phyloP scores from a whole-genome alignment of 2,888 invertebrate genomes.

The Carpatolechia fugitivella region DNA sequence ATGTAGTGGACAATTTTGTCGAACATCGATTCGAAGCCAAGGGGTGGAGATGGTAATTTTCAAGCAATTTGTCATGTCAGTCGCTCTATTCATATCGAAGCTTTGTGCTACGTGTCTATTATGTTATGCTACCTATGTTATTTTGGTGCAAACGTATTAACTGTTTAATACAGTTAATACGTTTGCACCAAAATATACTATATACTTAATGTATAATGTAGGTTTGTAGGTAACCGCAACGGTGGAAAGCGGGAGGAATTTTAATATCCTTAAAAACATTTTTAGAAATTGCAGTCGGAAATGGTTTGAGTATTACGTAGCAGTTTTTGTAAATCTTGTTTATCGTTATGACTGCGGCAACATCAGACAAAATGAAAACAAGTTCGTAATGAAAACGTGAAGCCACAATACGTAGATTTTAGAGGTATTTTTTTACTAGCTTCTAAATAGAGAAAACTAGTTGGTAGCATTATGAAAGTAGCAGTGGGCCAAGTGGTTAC shows the following conservation, averaged over 20 bases:
- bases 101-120: conserved; percentile 1
- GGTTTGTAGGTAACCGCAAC: not conserved
- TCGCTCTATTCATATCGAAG: not conserved
- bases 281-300: not conserved
- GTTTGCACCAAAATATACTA: too few species aligned
- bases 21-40: conserved; percentile 5
- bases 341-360: too few species aligned
- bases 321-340: not conserved
- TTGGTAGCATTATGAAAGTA: too few species aligned
- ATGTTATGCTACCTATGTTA: not conserved
- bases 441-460: too few species aligned
- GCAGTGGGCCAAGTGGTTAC: too few species aligned
- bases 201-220: too few species aligned
- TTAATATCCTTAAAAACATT: not conserved
- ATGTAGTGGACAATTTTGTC: not conserved
- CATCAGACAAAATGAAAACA: too few species aligned
- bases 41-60: conserved; percentile 9
- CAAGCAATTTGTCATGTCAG: conserved; percentile 9
- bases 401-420: too few species aligned
- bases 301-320: not conserved
- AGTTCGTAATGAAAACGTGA: too few species aligned
- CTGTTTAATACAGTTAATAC: too few species aligned
- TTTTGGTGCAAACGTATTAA: too few species aligned
- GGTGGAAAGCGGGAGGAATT: not conserved
- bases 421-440: too few species aligned